Percentiles rank a stretch among this genome's conserved stretches.
Conservation (phyloP, 1,140 invertebrate genomes). For the Hycleus phaleratus region DNA sequence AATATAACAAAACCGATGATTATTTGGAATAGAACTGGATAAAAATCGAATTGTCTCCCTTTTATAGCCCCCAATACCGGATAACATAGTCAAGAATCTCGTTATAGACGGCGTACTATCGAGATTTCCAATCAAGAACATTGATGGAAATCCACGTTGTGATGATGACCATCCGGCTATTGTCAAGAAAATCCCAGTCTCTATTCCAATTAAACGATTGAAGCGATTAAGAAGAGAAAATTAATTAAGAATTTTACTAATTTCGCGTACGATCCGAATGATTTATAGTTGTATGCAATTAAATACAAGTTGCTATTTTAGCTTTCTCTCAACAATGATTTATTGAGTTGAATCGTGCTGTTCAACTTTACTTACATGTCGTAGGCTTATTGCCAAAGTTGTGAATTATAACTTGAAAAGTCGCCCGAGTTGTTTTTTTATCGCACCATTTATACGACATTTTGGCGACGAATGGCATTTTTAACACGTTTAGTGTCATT, state of each 20-base stretch:
- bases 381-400: slow-evolving; percentile 18
- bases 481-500: no score
- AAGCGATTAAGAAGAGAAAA: no score
- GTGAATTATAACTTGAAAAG: slow-evolving; percentile 10
- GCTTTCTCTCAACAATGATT: slow-evolving; percentile 6
- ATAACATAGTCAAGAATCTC: no score
- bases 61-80: no score
- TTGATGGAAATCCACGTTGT: slow-evolving; percentile 15
- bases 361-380: not conserved
- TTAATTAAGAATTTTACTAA: no score
- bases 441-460: not conserved
- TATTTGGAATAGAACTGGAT: no score
- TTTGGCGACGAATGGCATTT: not conserved
- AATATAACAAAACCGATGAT: no score
- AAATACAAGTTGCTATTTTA: slow-evolving; percentile 11
- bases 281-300: slow-evolving; percentile 16
- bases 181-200: slow-evolving; percentile 4
- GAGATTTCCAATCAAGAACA: slow-evolving; percentile 4
- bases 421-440: not conserved
- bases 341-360: slow-evolving; percentile 1
- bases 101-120: no score
- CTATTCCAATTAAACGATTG: no score
- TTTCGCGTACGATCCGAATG: not conserved
- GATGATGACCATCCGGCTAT: slow-evolving; percentile 18
- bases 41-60: no score